Evolutionary conservation across 2,113 vertebrate genomes (phyloP), one percentile per base, ranked within the genome.

Genomic region (Dissostichus mawsoni): DNA sequence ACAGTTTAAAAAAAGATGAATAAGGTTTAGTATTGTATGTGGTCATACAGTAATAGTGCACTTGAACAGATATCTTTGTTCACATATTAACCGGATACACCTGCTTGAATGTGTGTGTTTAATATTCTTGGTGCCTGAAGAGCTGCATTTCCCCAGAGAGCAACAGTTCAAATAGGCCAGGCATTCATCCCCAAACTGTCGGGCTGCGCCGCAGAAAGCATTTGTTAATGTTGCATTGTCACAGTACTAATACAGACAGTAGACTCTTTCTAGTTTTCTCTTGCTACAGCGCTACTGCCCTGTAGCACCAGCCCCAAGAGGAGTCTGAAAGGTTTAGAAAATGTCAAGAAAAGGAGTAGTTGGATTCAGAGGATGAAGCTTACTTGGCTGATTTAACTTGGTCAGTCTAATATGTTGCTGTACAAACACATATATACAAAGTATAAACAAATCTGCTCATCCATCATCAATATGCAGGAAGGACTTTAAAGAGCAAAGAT

Each of bases 81-180:
- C 77, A 80, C 10, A 16, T 47, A 55, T 52, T 1, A 73, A 61
- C 11, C 82, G 68, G 65, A 67, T 16, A 16, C 68, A 80, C 33
- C 0, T 20, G n/a, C 45, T 9, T 58, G 36, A 10, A n/a, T 53
- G 41, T 6, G 12, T 68, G 25, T 50, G 62, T 53, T 67, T 51
- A 58, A 69, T 71, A 64, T 14, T 74, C 44, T 44, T 66, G 63
- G 74, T 8, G 1, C 13, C 59, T 25, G 48, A 58, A 53, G 50
- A 69, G 69, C 20, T 47, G 44, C 67, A 69, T 48, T 56, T 80
- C 59, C 76, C 66, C 74, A 79, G 79, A 81, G n/a, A 87, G 65
- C 47, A 76, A 45, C 76, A 72, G 61, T 79, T 76, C 67, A 92
- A 92, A 80, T 86, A 90, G 89, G 65, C 59, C 87, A 91, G 62